These are phyloP conservation scores for Paratrypauchen microcephalus DNA, from an alignment of 2,797 vertebrate species.

Conservation along the genomic window DNA sequence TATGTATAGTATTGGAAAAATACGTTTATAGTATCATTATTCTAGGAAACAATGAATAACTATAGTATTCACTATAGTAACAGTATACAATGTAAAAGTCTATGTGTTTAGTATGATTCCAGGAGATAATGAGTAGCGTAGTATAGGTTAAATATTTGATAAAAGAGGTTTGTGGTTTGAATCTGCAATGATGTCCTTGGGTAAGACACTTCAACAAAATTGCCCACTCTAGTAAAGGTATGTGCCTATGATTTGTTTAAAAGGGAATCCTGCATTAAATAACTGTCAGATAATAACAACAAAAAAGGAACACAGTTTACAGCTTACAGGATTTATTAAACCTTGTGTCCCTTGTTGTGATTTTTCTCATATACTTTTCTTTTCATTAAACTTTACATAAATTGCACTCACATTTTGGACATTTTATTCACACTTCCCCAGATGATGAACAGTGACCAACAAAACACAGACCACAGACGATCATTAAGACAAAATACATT, in stretches of 20 bases:
- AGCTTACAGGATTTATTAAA: not conserved
- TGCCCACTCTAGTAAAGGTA: not conserved
- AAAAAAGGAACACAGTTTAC: too few species aligned
- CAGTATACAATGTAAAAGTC: too few species aligned
- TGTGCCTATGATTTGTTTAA: too few species aligned
- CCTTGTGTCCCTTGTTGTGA: not conserved
- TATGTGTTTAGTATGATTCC: too few species aligned
- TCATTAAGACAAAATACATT: slow-evolving; percentile 10
- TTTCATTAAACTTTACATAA: slow-evolving; percentile 11
- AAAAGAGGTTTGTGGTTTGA: too few species aligned
- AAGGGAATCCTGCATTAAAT: not conserved
- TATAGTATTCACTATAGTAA: not conserved
- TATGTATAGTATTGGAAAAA: too few species aligned
- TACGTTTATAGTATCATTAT: not conserved
- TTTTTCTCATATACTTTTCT: not conserved
- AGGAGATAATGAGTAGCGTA: too few species aligned
- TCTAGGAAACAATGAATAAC: not conserved
- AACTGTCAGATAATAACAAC: not conserved
- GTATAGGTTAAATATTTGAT: too few species aligned
- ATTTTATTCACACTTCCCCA: slow-evolving; percentile 1
- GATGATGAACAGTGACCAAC: slow-evolving; percentile 7
- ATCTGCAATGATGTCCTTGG: too few species aligned
- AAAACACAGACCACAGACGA: slow-evolving; percentile 12
- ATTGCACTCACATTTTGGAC: slow-evolving; percentile 1
- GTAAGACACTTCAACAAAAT: too few species aligned